Base-by-base conservation (phyloP, 2,113 vertebrate genomes). In the Percina caprodes region DNA sequence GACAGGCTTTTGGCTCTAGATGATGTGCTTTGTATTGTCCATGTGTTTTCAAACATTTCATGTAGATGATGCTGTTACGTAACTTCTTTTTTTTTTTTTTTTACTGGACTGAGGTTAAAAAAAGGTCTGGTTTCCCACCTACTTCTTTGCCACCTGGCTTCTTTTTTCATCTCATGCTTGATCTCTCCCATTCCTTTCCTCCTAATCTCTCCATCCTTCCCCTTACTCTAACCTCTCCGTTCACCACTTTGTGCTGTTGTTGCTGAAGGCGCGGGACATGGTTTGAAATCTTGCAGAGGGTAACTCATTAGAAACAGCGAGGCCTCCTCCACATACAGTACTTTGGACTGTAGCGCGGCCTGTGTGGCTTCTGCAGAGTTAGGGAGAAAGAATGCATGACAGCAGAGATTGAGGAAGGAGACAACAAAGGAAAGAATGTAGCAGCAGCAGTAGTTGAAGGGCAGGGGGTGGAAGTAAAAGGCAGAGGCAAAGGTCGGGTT, bases 231-330 rank as follows among this genome's bases (percentile, higher is more conserved):
- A 46, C 77, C 80, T 71, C 58, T 73, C 54, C n/a, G 13, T 85
- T 55, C 52, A 26, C 54, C 51, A 3, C 68, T 74, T 55, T 35
- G 23, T 52, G 54, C 45, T 3, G 11, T 51, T 33, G 66, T 70
- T 58, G 79, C 83, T 45, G 42, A 74, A 77, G 77, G 77, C 73
- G 1, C 61, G 39, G n/a, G 83, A 68, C 18, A 1, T 10, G 5
- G 21, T 83, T 79, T 87, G 75, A 78, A 83, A n/a, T 54, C 65
- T 78, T 58, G 51, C 69, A 9, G 49, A 74, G 61, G 70, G 73
- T 45, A 23, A 85, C 82, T 91, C 71, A 69, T 93, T 87, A 91
- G 79, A 87, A 87, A 65, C 83, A 81, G 86, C 69, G 19, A 69
- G 77, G 67, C 69, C 30, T 79, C 69, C 62, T 82, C 49, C 67